Conservation (phyloP, 2,113 vertebrate species). For the Vireo altiloquus region DNA sequence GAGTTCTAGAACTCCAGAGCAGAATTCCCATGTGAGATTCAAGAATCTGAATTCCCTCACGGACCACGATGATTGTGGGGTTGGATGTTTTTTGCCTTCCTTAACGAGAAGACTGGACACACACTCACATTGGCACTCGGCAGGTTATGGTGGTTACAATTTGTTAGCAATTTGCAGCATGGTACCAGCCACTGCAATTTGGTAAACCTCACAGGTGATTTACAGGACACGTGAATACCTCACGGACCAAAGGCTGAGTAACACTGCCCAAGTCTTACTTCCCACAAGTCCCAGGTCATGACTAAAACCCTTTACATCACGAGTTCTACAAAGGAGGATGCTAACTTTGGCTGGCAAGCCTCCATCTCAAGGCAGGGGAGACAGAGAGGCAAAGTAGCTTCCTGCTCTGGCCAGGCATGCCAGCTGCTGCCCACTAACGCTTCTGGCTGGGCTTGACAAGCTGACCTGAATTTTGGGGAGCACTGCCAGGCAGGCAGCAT, state of each 20-base stretch:
- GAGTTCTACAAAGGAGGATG: background rate
- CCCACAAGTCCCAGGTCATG: background rate
- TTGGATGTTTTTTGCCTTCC: background rate
- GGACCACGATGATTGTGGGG: rapidly evolving
- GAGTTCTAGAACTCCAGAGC: background rate
- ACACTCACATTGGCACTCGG: background rate
- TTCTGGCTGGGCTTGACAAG: background rate
- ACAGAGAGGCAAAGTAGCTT: background rate
- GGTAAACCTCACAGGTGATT: conserved; percentile 9
- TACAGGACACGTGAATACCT: conserved; percentile 12
- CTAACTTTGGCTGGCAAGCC: background rate
- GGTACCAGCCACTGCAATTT: conserved; percentile 10
- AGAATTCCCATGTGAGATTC: background rate
- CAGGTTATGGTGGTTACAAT: background rate
- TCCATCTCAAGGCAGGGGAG: background rate
- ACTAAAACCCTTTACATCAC: background rate
- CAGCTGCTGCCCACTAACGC: background rate
- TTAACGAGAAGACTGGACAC: background rate
- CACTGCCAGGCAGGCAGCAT: background rate
- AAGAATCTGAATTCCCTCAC: background rate
- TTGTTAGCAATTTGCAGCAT: background rate
- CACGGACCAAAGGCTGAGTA: background rate
- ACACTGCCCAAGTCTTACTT: background rate
- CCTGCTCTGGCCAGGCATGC: background rate
- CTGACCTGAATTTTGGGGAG: background rate